Percentiles rank a stretch among this genome's conserved stretches.
Evolutionary conservation across 2,113 vertebrate species (phyloP).

Genomic region (Oreochromis aureus): DNA sequence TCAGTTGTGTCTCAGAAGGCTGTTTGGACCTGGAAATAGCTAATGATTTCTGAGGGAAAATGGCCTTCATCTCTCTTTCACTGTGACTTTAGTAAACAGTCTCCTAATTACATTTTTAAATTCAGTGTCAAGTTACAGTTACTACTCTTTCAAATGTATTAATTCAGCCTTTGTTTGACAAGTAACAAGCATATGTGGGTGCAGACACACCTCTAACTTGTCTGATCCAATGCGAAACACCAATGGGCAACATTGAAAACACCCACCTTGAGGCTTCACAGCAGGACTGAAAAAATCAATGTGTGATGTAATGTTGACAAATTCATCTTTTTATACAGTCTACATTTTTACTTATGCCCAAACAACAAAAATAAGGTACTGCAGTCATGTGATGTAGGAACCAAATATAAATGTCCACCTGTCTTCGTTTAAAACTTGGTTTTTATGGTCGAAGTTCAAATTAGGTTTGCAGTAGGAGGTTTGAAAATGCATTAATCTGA

Average conservation of each 20-base stretch:
- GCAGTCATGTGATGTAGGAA: neutral
- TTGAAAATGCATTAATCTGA: neutral
- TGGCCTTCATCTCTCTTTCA: neutral
- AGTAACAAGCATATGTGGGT: neutral
- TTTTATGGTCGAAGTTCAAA: neutral
- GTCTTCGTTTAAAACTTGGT: neutral
- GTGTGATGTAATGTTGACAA: neutral
- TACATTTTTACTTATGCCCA: neutral
- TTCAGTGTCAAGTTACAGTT: neutral
- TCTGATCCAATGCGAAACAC: neutral
- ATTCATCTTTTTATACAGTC: neutral
- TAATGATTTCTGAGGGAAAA: neutral
- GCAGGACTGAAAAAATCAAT: neutral
- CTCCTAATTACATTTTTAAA: neutral
- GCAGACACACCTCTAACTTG: neutral
- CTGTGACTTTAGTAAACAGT: neutral
- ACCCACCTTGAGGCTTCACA: neutral
- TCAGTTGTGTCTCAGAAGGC: neutral
- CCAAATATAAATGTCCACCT: neutral
- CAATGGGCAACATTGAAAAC: neutral
- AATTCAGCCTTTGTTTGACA: neutral
- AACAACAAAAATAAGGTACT: neutral
- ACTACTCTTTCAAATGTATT: neutral
- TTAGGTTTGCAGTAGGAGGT: neutral
- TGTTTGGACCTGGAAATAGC: neutral